Percentiles rank a stretch among this genome's conserved stretches.
Evolutionary conservation across 1,140 invertebrate genomes (phyloP).

Genomic region (Zeugodacus cucurbitae): DNA sequence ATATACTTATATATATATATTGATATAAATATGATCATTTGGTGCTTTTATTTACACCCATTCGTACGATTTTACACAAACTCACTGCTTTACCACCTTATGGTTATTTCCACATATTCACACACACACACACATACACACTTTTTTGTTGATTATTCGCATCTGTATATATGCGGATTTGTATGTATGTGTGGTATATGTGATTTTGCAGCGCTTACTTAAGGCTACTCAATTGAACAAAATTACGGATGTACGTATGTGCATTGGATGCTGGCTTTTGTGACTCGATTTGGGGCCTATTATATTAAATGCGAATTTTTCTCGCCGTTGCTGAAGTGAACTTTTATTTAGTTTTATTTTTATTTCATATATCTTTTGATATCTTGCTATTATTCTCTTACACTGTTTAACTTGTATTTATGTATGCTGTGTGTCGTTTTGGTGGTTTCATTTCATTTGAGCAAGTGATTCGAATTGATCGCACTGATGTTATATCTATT

Average conservation of each 20-base stretch:
- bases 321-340: background rate
- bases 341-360: background rate
- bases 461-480: background rate
- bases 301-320: constrained; percentile 1
- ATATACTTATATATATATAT: no score
- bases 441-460: background rate
- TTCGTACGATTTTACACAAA: background rate
- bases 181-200: background rate
- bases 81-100: background rate
- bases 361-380: background rate
- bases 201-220: constrained; percentile 14
- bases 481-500: background rate
- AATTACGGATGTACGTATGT: constrained; percentile 7
- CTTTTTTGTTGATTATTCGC: background rate
- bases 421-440: background rate
- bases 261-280: constrained; percentile 3
- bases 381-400: background rate
- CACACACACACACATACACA: no score
- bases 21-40: no score
- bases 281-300: constrained; percentile 28
- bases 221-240: constrained; percentile 22
- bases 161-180: background rate
- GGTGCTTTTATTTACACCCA: background rate
- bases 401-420: background rate
- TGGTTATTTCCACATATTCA: background rate